These are phyloP conservation scores for Diachrysia chrysitis DNA, from an alignment of 2,888 invertebrate genomes.

Conservation along the genomic window DNA sequence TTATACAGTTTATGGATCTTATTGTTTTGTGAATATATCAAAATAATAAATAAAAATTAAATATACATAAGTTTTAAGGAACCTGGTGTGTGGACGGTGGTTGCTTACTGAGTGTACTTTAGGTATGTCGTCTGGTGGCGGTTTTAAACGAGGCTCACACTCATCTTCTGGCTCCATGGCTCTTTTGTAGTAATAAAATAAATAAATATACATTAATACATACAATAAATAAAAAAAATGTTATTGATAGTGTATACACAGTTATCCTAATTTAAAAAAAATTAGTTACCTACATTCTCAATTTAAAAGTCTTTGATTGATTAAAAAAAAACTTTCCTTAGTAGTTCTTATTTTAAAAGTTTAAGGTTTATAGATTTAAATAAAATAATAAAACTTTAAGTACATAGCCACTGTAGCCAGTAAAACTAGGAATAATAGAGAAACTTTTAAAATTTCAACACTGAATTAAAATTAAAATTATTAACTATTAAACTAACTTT, in stretches of 20 bases:
- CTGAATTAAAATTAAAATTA: neutral
- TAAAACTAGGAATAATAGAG: neutral
- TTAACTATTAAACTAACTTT: neutral
- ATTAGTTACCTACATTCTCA: no score
- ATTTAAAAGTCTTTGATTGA: neutral
- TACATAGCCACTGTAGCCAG: neutral
- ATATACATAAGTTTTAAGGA: conserved; percentile 58
- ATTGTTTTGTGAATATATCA: conserved; percentile 25
- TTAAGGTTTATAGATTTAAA: neutral
- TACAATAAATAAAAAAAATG: conserved; percentile 5
- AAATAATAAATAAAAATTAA: conserved; percentile 44
- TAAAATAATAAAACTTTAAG: neutral
- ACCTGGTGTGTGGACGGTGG: conserved; percentile 87
- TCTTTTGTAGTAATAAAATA: conserved; percentile 66
- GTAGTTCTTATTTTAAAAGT: neutral
- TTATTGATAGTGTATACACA: neutral
- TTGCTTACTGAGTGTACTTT: conserved; percentile 85
- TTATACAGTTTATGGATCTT: conserved; percentile 13
- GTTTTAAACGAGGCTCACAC: conserved; percentile 70
- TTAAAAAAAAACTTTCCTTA: neutral
- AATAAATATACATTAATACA: conserved; percentile 32
- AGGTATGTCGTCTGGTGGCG: conserved; percentile 77
- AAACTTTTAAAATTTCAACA: neutral
- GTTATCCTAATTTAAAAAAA: no score
- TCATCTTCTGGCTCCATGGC: conserved; percentile 80